phyloP scores from a whole-genome alignment of 2,888 invertebrate genomes.

The Polymixis lichenea region DNA sequence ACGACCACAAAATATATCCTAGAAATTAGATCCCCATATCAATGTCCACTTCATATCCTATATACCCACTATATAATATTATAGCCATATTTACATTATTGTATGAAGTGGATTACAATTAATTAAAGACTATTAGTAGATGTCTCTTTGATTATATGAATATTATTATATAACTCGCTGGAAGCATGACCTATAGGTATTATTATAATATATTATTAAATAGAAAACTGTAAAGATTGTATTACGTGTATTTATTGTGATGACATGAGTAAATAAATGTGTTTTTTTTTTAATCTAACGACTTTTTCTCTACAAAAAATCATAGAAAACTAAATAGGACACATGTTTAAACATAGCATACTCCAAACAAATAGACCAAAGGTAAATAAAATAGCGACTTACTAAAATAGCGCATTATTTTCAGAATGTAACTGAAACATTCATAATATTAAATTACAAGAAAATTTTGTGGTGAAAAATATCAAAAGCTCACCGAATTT shows the following conservation, averaged over 20 bases:
- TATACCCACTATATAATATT: slow-evolving; percentile 27
- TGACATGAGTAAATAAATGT: slow-evolving; percentile 77
- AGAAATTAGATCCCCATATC: slow-evolving; percentile 61
- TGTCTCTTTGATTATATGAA: slow-evolving; percentile 52
- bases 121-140: slow-evolving; percentile 62
- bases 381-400: not conserved
- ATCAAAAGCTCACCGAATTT: not conserved
- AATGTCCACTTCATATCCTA: slow-evolving; percentile 60
- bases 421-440: not conserved
- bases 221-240: slow-evolving; percentile 68
- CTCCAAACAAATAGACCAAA: too few species aligned
- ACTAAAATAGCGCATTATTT: not conserved
- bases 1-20: slow-evolving; percentile 52
- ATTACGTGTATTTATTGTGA: slow-evolving; percentile 77
- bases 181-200: slow-evolving; percentile 63
- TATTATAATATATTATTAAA: slow-evolving; percentile 48
- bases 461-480: not conserved
- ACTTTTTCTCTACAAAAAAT: slow-evolving; percentile 44
- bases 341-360: too few species aligned
- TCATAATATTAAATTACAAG: not conserved
- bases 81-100: slow-evolving; percentile 55
- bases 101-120: slow-evolving; percentile 62
- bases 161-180: slow-evolving; percentile 52
- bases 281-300: slow-evolving; percentile 59
- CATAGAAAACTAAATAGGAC: not conserved